Evolutionary conservation across 2,797 vertebrate species (phyloP).

Genomic region (Pangasius macronema): DNA sequence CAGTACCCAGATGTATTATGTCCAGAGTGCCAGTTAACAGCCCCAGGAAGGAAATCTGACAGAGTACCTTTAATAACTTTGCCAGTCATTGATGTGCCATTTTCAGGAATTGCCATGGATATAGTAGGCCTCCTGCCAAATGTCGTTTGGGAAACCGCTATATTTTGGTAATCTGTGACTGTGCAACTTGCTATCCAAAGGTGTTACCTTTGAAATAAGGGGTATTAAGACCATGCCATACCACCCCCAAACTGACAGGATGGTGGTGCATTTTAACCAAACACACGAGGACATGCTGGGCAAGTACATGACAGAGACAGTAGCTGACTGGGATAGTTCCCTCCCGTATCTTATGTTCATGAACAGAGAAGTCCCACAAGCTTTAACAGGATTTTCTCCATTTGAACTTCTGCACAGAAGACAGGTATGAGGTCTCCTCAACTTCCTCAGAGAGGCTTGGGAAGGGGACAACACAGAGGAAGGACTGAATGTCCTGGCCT

Average conservation of each 20-base stretch:
- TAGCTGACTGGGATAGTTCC: not conserved
- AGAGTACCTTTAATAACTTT: not conserved
- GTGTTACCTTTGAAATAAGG: not conserved
- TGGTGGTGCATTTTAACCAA: not conserved
- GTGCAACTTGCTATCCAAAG: not conserved
- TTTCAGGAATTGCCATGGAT: not conserved
- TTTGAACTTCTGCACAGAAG: conserved; percentile 13
- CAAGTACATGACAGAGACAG: not conserved
- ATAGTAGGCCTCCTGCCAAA: not conserved
- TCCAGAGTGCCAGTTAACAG: not conserved
- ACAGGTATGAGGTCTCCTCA: not conserved
- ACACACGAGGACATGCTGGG: not conserved
- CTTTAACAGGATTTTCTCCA: not conserved
- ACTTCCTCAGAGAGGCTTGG: not conserved
- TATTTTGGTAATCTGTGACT: not conserved
- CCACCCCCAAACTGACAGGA: not conserved
- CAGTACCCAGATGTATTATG: not conserved
- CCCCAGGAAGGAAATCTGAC: not conserved
- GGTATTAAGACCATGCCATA: no score
- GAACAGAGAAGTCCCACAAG: conserved; percentile 9
- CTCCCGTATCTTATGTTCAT: not conserved
- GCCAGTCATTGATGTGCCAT: not conserved
- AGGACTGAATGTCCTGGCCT: not conserved
- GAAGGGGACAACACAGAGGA: not conserved
- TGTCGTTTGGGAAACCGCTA: not conserved